phyloP scores from a whole-genome alignment of 2,113 vertebrate species.

The Eulemur macaco region DNA sequence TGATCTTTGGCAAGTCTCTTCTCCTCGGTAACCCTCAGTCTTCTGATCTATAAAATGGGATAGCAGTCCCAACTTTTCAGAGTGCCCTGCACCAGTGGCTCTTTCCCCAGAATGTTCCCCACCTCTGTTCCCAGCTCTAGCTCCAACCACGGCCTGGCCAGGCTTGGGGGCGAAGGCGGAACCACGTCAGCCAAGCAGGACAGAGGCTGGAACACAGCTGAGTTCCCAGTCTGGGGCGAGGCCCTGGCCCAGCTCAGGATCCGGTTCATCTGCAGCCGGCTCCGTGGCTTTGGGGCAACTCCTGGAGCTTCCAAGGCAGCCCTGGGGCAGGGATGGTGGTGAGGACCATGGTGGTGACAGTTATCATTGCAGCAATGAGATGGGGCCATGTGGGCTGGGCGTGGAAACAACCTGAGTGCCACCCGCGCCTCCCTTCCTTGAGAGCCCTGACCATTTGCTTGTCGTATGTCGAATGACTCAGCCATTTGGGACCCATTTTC shows the following conservation, averaged over 20 bases:
- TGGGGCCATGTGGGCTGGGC: background rate
- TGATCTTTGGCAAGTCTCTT: background rate
- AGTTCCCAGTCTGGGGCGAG: conserved; percentile 29
- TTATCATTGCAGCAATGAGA: background rate
- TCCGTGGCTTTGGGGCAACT: background rate
- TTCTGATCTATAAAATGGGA: conserved; percentile 13
- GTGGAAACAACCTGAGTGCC: no score
- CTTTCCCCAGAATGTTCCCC: background rate
- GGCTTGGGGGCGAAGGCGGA: background rate
- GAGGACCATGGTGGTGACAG: background rate
- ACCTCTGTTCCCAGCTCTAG: background rate
- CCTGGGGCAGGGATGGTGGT: background rate
- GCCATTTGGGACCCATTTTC: conserved; percentile 39
- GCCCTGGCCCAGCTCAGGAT: conserved; percentile 16
- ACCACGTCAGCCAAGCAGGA: conserved; percentile 17
- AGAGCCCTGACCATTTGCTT: background rate
- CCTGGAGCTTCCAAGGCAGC: background rate
- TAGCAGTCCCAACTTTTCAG: background rate
- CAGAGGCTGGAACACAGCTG: background rate
- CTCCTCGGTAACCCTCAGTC: background rate
- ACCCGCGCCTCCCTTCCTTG: background rate
- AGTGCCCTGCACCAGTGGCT: background rate
- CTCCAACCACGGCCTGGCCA: conserved; percentile 16
- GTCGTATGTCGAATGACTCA: conserved; percentile 3
- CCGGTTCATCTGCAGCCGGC: background rate